Evolutionary conservation across 2,888 invertebrate species (phyloP).

Genomic region (Drosophila greeni): DNA sequence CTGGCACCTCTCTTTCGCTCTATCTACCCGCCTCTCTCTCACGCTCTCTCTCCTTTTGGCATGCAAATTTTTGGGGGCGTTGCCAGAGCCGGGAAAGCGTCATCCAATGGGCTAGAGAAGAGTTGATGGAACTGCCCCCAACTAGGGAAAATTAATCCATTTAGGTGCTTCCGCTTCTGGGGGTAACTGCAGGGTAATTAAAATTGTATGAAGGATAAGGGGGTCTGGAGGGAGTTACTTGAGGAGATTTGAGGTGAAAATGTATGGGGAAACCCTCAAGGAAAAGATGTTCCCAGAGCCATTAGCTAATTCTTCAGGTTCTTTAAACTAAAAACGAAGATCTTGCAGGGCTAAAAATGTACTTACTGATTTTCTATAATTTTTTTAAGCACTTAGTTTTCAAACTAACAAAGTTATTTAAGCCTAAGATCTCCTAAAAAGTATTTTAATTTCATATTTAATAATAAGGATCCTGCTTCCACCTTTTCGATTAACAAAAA

Average conservation of each 20-base stretch:
- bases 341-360: neutral
- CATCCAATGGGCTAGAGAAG: constrained; percentile 55
- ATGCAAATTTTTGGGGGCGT: constrained; percentile 63
- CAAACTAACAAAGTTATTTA: neutral
- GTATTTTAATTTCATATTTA: neutral
- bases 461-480: neutral
- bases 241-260: neutral
- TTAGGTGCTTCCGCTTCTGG: constrained; percentile 18
- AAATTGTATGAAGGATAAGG: no score
- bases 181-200: neutral
- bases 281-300: neutral
- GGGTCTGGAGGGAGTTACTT: neutral
- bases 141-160: constrained; percentile 39
- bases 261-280: neutral
- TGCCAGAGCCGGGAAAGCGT: constrained; percentile 45
- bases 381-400: neutral
- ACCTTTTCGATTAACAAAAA: neutral
- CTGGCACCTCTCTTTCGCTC: constrained; percentile 5
- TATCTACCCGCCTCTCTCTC: neutral
- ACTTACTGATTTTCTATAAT: neutral
- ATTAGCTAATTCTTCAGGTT: neutral
- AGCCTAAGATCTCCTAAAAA: neutral
- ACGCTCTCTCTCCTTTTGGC: constrained; percentile 27
- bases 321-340: neutral
- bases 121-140: constrained; percentile 17